phyloP scores from a whole-genome alignment of 2,888 invertebrate genomes.

The Sinopyrophorus schimmeli region DNA sequence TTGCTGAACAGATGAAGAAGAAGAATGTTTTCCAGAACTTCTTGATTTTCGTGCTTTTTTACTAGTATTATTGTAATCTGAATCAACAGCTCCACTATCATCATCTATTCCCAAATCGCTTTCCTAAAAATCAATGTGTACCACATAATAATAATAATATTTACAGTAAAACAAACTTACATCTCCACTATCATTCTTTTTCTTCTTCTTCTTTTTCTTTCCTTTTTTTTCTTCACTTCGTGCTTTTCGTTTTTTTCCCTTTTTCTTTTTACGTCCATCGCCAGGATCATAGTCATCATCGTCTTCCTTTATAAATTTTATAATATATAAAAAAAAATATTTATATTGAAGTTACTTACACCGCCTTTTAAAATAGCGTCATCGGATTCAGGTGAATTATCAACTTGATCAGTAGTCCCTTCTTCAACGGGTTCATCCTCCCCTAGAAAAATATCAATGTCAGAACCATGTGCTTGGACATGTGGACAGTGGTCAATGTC shows the following conservation, averaged over 20 bases:
- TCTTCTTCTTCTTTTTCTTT: constrained; percentile 92
- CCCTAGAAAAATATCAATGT: constrained; percentile 47
- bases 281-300: constrained; percentile 88
- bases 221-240: constrained; percentile 89
- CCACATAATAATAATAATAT: not conserved
- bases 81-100: constrained; percentile 72
- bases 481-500: constrained; percentile 52
- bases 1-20: constrained; percentile 58
- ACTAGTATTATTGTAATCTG: constrained; percentile 71
- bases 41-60: constrained; percentile 68
- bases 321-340: not conserved
- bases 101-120: constrained; percentile 72
- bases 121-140: constrained; percentile 58
- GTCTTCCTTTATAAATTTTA: constrained; percentile 65
- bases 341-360: constrained; percentile 46
- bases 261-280: constrained; percentile 84
- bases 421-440: constrained; percentile 75
- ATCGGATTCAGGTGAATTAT: constrained; percentile 77
- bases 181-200: constrained; percentile 89
- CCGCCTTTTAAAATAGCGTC: constrained; percentile 66
- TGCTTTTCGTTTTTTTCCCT: constrained; percentile 92
- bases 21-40: constrained; percentile 53
- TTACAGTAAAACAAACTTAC: constrained; percentile 45
- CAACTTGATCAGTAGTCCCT: constrained; percentile 64
- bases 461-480: constrained; percentile 42